Conservation (phyloP, 1,140 invertebrate genomes). For the Mactra quadrangularis region DNA sequence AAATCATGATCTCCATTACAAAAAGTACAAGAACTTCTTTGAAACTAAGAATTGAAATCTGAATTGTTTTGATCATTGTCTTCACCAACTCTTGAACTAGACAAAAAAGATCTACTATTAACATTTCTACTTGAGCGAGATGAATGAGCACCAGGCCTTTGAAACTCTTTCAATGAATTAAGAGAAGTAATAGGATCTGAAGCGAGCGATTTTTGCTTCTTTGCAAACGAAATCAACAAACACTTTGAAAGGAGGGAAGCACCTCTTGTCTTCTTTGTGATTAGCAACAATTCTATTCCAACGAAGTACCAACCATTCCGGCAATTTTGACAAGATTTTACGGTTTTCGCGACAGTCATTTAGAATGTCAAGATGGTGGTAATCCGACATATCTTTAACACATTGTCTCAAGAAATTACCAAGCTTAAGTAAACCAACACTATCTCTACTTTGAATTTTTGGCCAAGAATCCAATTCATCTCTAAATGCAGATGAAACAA, state of each 20-base stretch:
- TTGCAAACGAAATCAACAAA: constrained; percentile 55
- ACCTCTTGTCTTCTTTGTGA: background rate
- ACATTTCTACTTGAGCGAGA: background rate
- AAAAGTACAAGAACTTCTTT: background rate
- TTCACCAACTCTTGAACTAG: background rate
- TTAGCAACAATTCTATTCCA: constrained; percentile 49
- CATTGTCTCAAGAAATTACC: constrained; percentile 55
- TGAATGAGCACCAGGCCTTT: background rate
- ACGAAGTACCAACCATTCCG: constrained; percentile 27
- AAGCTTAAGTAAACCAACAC: constrained; percentile 54
- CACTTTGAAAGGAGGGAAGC: constrained; percentile 39
- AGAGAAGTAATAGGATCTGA: constrained; percentile 56
- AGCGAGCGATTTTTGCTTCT: constrained; percentile 59
- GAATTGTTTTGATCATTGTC: background rate
- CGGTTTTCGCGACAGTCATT: constrained; percentile 60
- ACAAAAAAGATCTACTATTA: background rate
- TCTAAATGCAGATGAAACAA: constrained; percentile 50
- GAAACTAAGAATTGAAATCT: background rate
- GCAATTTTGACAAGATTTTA: constrained; percentile 60
- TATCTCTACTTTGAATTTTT: constrained; percentile 49
- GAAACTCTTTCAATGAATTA: constrained; percentile 6
- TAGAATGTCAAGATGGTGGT: constrained; percentile 29
- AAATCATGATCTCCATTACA: constrained; percentile 5
- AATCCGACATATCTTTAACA: constrained; percentile 15
- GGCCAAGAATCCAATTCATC: constrained; percentile 59